Base-by-base conservation (phyloP, 2,113 vertebrate genomes). In the Amazona vittata region DNA sequence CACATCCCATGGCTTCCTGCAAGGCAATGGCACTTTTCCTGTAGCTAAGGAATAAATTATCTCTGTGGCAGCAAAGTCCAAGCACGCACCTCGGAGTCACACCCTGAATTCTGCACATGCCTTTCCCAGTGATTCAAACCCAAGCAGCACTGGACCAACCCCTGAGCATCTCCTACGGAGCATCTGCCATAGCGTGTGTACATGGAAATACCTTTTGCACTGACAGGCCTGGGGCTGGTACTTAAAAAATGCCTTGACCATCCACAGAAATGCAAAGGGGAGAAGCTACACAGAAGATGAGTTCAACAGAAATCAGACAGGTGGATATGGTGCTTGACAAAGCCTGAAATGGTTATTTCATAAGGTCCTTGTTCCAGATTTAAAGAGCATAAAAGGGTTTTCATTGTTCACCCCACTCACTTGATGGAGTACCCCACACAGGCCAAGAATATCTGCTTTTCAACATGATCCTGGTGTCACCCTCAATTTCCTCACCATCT, bases 51-150 rank as follows among this genome's bases (percentile, higher is more conserved):
- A 77, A 95, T 31, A 83, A 90, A 93, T 53, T 5, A 41, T 20
- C 77, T 70, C 35, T 11, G 22, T 6, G 0, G 68, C 44, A 55
- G 63, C 31, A 0, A 52, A 81, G 52, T 29, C 65, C 86, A 35
- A 37, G 77, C 80, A 16, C 11, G 11, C 46, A 7, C 67, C 53
- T 77, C 4, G 47, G 16, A 65, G 78, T 24, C 94, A 44, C 95
- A 28, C 85, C 88, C 75, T 25, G 67, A 83, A 92, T 97, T 97
- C 95, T 96, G 89, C 73, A 57, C 68, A 75, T 96, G 94, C 68
- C 91, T 96, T 60, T 59, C 80, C 10, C 25, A 0, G 37, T 96
- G 96, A 96, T 94, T 96, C 95, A 97, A 92, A 15, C 60, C n/a
- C 68, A 15, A 67, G 52, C 1, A 2, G 15, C 33, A 3, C 15